Evolutionary conservation across 2,888 invertebrate genomes (phyloP).

Genomic region (Rotaria magnacalcarata): DNA sequence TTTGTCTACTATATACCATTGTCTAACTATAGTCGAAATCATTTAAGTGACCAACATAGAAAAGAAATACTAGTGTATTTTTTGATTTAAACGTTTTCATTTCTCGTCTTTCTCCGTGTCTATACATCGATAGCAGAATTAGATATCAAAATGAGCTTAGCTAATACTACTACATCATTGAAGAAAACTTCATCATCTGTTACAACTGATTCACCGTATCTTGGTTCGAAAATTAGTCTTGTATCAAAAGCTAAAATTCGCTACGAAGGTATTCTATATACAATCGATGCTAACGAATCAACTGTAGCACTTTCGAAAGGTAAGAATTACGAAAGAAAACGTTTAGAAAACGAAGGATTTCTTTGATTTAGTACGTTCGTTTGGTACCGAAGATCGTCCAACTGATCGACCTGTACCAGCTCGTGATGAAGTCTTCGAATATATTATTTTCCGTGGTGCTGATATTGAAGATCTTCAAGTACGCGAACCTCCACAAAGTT

Average conservation of each 20-base stretch:
- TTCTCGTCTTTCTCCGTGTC: not conserved
- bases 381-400: conserved; percentile 95
- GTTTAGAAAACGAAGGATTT: not conserved
- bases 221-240: conserved; percentile 98
- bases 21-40: not conserved
- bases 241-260: conserved; percentile 99
- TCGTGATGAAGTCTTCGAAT: conserved; percentile 94
- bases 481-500: conserved; percentile 66
- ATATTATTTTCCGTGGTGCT: conserved; percentile 91
- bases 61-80: not conserved
- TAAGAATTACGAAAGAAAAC: conserved; percentile 59
- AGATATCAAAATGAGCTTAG: conserved; percentile 29
- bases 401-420: conserved; percentile 90
- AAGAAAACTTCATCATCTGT: conserved; percentile 19
- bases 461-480: conserved; percentile 98
- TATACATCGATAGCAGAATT: conserved; percentile 12
- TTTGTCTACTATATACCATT: not conserved
- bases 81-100: not conserved
- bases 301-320: conserved; percentile 98
- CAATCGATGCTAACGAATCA: conserved; percentile 97
- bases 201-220: conserved; percentile 67
- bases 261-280: conserved; percentile 96
- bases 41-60: not conserved
- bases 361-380: conserved; percentile 78
- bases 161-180: conserved; percentile 2